Conservation (phyloP, 1,140 invertebrate species). For the Aphis gossypii region DNA sequence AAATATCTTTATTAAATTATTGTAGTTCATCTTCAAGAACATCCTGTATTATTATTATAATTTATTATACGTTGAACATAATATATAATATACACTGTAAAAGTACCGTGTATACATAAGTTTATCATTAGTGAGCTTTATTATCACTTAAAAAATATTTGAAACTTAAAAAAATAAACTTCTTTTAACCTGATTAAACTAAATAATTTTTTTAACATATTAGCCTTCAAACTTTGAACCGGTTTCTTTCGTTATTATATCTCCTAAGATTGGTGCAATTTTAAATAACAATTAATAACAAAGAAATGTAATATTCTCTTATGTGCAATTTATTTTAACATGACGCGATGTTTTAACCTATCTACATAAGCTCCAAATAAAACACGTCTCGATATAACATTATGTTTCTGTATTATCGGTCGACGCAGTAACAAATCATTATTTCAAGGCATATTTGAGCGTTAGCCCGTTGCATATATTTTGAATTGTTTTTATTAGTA, state of each 20-base stretch:
- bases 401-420: neutral
- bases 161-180: neutral
- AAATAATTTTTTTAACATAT: neutral
- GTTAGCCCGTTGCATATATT: neutral
- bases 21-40: neutral
- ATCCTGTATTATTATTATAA: neutral
- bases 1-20: neutral
- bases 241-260: neutral
- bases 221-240: slow-evolving; percentile 21
- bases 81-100: neutral
- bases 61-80: neutral
- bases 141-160: neutral
- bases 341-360: neutral
- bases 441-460: neutral
- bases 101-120: neutral
- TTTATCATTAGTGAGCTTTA: neutral
- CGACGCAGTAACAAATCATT: neutral
- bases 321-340: neutral
- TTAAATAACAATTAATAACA: neutral
- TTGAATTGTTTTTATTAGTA: neutral
- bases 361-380: neutral
- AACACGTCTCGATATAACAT: neutral
- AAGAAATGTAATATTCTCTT: neutral
- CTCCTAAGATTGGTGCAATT: neutral
- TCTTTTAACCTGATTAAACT: neutral